These are phyloP conservation scores for Gibbula magus DNA, from an alignment of 2,888 invertebrate genomes.

Conservation along the genomic window DNA sequence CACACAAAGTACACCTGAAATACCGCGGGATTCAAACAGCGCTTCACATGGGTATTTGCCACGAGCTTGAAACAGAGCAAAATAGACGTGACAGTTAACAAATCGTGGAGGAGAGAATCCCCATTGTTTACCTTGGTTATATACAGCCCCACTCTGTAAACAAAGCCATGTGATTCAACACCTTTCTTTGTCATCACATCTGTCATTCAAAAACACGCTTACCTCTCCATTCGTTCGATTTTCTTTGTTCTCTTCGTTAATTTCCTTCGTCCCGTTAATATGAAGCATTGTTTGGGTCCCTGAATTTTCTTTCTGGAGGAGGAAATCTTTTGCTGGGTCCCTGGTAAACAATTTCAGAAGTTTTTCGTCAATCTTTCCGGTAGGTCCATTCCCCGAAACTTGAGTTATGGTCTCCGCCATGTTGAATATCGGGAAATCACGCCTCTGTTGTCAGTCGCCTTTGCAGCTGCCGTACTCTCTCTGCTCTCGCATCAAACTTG, in stretches of 20 bases:
- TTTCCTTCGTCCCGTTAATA: constrained; percentile 31
- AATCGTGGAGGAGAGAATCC: not conserved
- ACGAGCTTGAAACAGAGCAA: not conserved
- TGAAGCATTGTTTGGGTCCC: constrained; percentile 35
- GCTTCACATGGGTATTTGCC: not conserved
- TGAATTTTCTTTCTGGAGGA: constrained; percentile 29
- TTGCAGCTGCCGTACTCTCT: constrained; percentile 35
- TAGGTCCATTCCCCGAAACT: constrained; percentile 27
- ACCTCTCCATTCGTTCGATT: constrained; percentile 39
- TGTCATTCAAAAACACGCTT: constrained; percentile 6
- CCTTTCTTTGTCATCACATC: not conserved
- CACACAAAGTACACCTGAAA: too few relatives aligned
- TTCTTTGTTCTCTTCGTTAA: constrained; percentile 41
- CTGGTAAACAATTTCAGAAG: constrained; percentile 33
- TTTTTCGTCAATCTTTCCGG: constrained; percentile 31
- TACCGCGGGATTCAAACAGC: constrained; percentile 16
- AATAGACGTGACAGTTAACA: constrained; percentile 12
- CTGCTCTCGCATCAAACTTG: constrained; percentile 32
- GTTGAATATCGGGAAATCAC: constrained; percentile 28
- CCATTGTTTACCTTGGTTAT: not conserved
- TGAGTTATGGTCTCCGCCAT: constrained; percentile 40
- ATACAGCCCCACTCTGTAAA: not conserved
- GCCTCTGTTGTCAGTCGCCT: constrained; percentile 15
- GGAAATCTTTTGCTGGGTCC: constrained; percentile 35
- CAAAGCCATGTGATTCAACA: not conserved